Evolutionary conservation across 1,140 invertebrate species (phyloP), one percentile per base, ranked within the genome.

Genomic region (Drosophila novamexicana): DNA sequence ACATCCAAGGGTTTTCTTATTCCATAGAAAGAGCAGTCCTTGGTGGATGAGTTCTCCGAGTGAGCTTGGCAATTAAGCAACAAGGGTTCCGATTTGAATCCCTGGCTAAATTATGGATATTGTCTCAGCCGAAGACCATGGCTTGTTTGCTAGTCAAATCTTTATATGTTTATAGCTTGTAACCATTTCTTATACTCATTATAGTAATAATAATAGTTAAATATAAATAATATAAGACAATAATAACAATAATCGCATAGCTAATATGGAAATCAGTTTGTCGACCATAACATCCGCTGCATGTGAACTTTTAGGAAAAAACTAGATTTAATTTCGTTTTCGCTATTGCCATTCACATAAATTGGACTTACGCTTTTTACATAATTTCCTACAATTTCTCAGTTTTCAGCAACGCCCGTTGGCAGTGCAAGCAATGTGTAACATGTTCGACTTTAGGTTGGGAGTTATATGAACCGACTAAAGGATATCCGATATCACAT

Each of bases 401-500:
- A 16, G 14, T 37, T 6, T 4, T 18, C 0, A 36, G 7, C n/a
- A 14, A 52, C n/a, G n/a, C n/a, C 50, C 2, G 7, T 7, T 12
- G 50, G 32, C 14, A 18, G 3, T 45, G 9, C 16, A 14, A 42
- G 18, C 8, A 47, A 18, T 9, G 10, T 37, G 34, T 37, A 54
- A 54, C 52, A 10, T 54, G 52, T 54, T 36, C 50, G n/a, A 53
- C 29, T 16, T 54, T 18, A 54, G 52, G 52, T 37, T 37, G 42
- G 12, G 10, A 57, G 39, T 29, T 29, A 34, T 45, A 32, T 18
- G 18, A 63, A 63, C n/a, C 12, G 29, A 14, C n/a, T 10, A 12
- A 14, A 40, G 61, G 61, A 63, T 63, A 63, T 63, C 61, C 61
- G 47, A 52, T 63, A 32, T 32, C 36, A 5, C 7, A 18, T 18